Base-by-base conservation (phyloP, 2,797 vertebrate species). In the Tangara arthus region DNA sequence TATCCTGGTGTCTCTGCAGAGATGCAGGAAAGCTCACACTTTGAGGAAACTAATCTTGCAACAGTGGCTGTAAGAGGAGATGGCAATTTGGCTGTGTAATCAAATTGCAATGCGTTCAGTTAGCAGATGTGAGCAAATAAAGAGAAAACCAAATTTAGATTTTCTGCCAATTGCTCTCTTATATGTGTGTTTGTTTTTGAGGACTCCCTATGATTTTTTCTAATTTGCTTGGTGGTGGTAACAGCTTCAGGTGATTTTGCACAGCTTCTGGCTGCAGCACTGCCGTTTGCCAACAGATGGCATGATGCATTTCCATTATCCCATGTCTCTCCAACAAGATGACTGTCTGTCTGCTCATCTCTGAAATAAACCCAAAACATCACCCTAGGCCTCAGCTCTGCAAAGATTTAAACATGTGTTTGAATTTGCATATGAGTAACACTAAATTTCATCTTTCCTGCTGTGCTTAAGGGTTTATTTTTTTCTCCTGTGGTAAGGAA, bases 81-180 rank as follows among this genome's bases (percentile, higher is more conserved):
- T 14, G 47, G 89, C 90, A 97, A 97, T 98, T 97, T 96, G 95
- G 87, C 96, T 97, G 76, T 94, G 95, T 94, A 97, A 97, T 97
- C 95, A 97, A 97, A 97, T 96, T 90, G 94, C 83, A 96, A 96
- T 96, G 95, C 53, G 39, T 97, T 97, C 93, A 93, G 93, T 94
- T 95, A 97, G 93, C 98, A 98, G 98, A 98, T 98, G 97, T 96
- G 96, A 90, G 85, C 88, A 95, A 97, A 98, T 98, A 97, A 97
- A 97, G 82, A 94, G 80, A 86, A 94, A 95, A 56, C 76, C 85
- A 83, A 95, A 90, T 95, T 92, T 92, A 17, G 76, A 76, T 90
- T 90, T 93, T 94, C 73, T 92, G 86, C 85, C 95, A 96, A 94
- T 93, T 96, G 91, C 87, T 97, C 95, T 95, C 95, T 92, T 95